A percentile compares a stretch with the other conserved stretches of the same genome.
These are phyloP conservation scores for Apotomis capreana DNA, from an alignment of 2,888 invertebrate genomes.

Conservation along the genomic window DNA sequence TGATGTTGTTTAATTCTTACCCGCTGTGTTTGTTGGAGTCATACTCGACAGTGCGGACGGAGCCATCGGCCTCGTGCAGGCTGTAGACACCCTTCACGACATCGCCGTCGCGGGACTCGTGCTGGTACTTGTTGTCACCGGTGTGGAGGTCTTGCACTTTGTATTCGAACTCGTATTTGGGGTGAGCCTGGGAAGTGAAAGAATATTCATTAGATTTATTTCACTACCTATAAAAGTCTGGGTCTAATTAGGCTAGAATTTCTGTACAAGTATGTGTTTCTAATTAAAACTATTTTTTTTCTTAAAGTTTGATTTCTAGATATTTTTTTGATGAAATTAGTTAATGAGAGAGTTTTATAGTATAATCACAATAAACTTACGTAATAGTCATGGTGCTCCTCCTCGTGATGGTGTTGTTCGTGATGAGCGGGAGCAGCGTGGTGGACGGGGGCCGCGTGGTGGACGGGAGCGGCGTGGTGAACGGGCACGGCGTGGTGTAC, in stretches of 20 bases:
- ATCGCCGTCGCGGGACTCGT: constrained; percentile 63
- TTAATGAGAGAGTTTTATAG: too few relatives aligned
- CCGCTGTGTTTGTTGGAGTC: constrained; percentile 46
- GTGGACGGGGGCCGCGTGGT: constrained; percentile 7
- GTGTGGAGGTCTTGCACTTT: constrained; percentile 61
- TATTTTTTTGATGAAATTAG: too few relatives aligned
- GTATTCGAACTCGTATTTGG: constrained; percentile 59
- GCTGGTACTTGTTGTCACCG: constrained; percentile 61
- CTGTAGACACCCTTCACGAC: constrained; percentile 61
- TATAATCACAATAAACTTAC: constrained; percentile 1
- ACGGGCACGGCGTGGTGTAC: constrained; percentile 43
- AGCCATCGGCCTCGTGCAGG: constrained; percentile 61
- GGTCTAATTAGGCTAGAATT: too few relatives aligned
- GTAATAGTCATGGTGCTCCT: constrained; percentile 39
- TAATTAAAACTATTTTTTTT: too few relatives aligned
- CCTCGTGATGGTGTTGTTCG: constrained; percentile 24
- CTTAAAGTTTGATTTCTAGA: too few relatives aligned
- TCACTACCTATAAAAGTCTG: too few relatives aligned
- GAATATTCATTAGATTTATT: too few relatives aligned
- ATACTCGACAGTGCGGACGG: constrained; percentile 56
- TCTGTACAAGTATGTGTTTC: too few relatives aligned
- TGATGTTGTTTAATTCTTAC: constrained; percentile 23
- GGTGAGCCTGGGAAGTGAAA: constrained; percentile 48
- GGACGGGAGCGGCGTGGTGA: constrained; percentile 25
- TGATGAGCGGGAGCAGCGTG: constrained; percentile 24